These are phyloP conservation scores for Morbakka virulenta DNA, from an alignment of 30 jellyfish, hydroid and myxozoan species.

Conservation along the genomic window DNA sequence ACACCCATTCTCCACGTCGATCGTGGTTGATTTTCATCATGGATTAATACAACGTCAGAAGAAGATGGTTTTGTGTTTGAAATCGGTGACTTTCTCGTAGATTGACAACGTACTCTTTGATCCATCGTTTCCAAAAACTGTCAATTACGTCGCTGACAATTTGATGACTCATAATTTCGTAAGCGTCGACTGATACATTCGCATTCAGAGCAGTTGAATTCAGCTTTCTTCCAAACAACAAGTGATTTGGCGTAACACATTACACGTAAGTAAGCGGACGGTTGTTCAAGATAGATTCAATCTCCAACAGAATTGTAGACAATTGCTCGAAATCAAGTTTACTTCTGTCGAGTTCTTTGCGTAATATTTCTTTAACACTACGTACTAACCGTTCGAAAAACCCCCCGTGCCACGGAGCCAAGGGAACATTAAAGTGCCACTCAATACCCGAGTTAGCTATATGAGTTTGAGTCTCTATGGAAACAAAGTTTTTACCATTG, in stretches of 20 bases:
- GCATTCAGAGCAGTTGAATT: too few species aligned
- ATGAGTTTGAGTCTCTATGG: neutral
- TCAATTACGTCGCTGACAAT: too few species aligned
- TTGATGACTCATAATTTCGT: too few species aligned
- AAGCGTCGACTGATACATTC: too few species aligned
- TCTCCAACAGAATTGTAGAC: neutral
- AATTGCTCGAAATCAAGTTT: neutral
- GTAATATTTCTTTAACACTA: neutral
- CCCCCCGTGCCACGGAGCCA: constrained; percentile 19
- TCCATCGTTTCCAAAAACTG: constrained; percentile 19
- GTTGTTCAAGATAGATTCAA: neutral
- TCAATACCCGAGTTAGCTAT: constrained; percentile 8
- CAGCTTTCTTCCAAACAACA: neutral
- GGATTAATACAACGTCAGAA: too few species aligned
- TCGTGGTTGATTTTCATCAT: too few species aligned
- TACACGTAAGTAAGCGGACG: neutral
- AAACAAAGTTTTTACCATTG: neutral
- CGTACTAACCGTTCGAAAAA: constrained; percentile 1
- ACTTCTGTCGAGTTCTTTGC: neutral
- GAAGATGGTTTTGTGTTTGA: too few species aligned
- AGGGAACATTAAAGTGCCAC: too few species aligned
- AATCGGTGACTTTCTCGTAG: constrained; percentile 15
- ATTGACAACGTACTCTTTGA: neutral
- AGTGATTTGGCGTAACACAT: too few species aligned
- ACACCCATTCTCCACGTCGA: too few species aligned